Conservation (phyloP, 2,797 vertebrate species). For the Falco cherrug region DNA sequence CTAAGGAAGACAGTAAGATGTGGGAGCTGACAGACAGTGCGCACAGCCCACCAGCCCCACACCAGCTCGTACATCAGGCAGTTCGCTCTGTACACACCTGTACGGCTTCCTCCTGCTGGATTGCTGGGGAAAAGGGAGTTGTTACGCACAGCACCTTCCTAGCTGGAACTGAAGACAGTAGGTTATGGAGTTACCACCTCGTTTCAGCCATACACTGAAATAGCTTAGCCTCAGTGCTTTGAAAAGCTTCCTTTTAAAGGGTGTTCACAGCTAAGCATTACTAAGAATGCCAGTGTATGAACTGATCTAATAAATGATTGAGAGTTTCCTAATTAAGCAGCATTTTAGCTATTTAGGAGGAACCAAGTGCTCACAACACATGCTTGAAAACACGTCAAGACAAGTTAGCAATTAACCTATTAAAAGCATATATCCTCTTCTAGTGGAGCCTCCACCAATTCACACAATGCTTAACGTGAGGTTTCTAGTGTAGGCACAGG, state of each 20-base stretch:
- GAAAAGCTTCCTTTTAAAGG: conserved; percentile 67
- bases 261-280: conserved; percentile 71
- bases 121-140: not conserved
- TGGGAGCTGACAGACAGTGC: not conserved
- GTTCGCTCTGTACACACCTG: conserved; percentile 18
- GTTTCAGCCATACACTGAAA: not conserved
- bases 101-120: not conserved
- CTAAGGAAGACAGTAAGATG: not conserved
- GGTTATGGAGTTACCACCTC: not conserved
- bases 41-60: not conserved
- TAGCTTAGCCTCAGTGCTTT: conserved; percentile 36
- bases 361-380: conserved; percentile 69
- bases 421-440: conserved; percentile 71
- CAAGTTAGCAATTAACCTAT: conserved; percentile 79
- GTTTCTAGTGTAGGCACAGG: not conserved
- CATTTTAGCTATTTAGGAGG: conserved; percentile 74
- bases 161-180: not conserved
- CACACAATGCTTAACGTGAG: not conserved
- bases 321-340: conserved; percentile 78
- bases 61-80: not conserved
- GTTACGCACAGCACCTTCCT: not conserved
- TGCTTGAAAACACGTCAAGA: conserved; percentile 76
- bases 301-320: conserved; percentile 67
- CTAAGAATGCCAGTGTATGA: conserved; percentile 62
- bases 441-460: conserved; percentile 27